Conservation (phyloP, 1,140 invertebrate genomes). For the Pissodes strobi region DNA sequence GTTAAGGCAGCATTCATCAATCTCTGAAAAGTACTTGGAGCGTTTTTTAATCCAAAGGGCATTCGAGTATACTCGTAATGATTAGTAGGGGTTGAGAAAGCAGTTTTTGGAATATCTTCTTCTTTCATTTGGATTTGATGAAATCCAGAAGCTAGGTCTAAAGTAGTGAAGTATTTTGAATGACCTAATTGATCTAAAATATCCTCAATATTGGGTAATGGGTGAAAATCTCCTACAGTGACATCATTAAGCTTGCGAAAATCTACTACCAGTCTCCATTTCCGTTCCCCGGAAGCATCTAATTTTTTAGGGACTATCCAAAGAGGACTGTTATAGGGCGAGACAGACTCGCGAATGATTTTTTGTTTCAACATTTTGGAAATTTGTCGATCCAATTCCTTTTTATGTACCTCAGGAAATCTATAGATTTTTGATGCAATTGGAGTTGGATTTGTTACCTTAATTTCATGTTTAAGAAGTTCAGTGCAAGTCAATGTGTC, state of each 20-base stretch:
- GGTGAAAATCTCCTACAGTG: constrained; percentile 54
- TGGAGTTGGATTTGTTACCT: constrained; percentile 36
- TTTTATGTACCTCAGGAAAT: constrained; percentile 52
- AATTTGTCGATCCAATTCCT: no score
- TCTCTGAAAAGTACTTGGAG: constrained; percentile 50
- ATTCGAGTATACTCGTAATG: constrained; percentile 51
- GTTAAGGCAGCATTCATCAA: constrained; percentile 52
- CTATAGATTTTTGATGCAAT: constrained; percentile 49
- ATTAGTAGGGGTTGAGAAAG: constrained; percentile 52
- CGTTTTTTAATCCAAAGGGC: constrained; percentile 52
- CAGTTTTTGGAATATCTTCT: constrained; percentile 56
- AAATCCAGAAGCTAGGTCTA: constrained; percentile 60
- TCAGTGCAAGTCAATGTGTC: constrained; percentile 37
- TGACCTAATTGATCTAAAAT: constrained; percentile 56
- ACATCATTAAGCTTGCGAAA: constrained; percentile 54
- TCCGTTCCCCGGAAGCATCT: no score
- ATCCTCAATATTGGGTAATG: constrained; percentile 60
- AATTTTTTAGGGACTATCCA: no score
- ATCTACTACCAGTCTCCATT: constrained; percentile 55
- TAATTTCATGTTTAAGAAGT: constrained; percentile 45
- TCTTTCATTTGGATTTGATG: constrained; percentile 57
- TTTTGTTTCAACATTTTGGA: no score
- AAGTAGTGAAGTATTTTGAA: constrained; percentile 57
- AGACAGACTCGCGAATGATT: no score
- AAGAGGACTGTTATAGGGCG: no score